Evolutionary conservation across 1,140 invertebrate species (phyloP).

Genomic region (Platorchestia sp.): DNA sequence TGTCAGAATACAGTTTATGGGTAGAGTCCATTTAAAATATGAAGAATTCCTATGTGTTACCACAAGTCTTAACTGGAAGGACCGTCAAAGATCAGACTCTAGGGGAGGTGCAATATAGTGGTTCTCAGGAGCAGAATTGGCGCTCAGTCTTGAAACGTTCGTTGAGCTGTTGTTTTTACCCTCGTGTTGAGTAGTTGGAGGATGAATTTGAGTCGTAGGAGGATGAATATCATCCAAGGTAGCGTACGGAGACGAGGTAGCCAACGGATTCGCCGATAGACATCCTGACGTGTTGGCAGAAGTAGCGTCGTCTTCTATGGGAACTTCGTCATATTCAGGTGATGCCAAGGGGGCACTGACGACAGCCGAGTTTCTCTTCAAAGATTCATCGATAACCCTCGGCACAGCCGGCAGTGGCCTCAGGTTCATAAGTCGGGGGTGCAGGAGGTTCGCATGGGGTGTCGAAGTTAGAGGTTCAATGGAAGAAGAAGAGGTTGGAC

Average conservation of each 20-base stretch:
- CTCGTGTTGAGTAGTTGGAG: not conserved
- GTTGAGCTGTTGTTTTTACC: not conserved
- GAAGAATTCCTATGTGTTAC: not conserved
- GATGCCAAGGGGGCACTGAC: slow-evolving; percentile 3
- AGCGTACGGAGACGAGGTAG: not conserved
- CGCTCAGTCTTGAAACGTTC: not conserved
- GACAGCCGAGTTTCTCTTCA: not conserved
- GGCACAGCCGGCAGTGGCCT: not conserved
- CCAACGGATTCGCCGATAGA: not conserved
- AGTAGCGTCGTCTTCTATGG: not conserved
- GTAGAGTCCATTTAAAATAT: too few species aligned
- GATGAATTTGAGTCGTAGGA: not conserved
- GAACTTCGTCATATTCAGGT: not conserved
- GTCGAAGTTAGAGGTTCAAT: not conserved
- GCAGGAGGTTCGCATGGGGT: not conserved
- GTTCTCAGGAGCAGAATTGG: not conserved
- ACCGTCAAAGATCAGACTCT: slow-evolving; percentile 34
- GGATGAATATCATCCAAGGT: not conserved
- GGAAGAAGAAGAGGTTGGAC: not conserved
- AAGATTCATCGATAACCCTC: not conserved
- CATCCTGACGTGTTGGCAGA: not conserved
- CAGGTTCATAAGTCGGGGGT: not conserved
- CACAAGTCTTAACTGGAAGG: too few species aligned
- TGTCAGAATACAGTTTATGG: too few species aligned
- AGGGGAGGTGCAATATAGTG: not conserved